phyloP scores from a whole-genome alignment of 2,113 vertebrate genomes.

The Gila orcuttii region DNA sequence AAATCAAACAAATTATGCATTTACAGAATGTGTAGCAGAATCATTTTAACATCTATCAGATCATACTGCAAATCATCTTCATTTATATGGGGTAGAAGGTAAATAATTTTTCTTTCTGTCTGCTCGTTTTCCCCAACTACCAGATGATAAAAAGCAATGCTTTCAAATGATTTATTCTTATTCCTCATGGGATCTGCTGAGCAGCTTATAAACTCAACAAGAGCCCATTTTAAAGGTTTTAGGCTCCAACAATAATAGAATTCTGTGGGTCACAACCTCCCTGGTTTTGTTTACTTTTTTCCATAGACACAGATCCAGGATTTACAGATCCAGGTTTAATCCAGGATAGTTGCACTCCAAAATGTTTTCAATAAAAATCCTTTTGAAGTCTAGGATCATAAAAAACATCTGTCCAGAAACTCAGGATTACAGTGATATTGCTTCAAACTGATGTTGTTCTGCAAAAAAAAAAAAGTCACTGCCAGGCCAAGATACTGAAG shows the following conservation, averaged over 20 bases:
- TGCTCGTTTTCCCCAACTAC: not conserved
- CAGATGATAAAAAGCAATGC: conserved; percentile 6
- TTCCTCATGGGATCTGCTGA: not conserved
- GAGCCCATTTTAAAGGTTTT: not conserved
- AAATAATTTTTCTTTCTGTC: not conserved
- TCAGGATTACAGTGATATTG: conserved; percentile 8
- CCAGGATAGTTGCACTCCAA: not conserved
- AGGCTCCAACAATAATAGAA: not conserved
- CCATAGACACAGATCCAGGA: not conserved
- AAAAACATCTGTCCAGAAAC: conserved; percentile 19
- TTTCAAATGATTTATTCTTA: not conserved
- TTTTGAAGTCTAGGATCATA: not conserved
- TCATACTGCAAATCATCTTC: not conserved
- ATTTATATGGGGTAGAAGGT: not conserved
- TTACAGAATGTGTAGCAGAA: not conserved
- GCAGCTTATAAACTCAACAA: not conserved
- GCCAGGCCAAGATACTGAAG: not conserved
- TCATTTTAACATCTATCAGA: not conserved
- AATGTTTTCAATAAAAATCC: conserved; percentile 7
- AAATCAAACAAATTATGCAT: no score
- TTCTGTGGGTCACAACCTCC: not conserved
- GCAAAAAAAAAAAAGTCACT: not conserved
- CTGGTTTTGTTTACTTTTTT: conserved; percentile 11
- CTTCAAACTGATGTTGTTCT: not conserved
- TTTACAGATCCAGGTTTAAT: not conserved